These are phyloP conservation scores for Xestia sexstrigata DNA, from an alignment of 2,888 invertebrate species.

Conservation along the genomic window DNA sequence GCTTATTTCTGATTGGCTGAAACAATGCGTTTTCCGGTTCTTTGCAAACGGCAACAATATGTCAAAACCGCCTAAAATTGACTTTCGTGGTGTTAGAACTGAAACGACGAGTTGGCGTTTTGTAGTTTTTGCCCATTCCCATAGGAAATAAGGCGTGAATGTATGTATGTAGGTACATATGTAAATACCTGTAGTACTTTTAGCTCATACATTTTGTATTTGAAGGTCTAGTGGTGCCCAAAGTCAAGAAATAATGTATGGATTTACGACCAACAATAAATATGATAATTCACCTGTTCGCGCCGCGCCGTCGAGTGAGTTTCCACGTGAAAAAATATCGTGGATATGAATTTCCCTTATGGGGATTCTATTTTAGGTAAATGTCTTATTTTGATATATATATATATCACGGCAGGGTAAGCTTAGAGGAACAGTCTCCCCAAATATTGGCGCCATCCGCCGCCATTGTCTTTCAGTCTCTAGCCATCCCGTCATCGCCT, in stretches of 20 bases:
- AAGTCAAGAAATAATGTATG: slow-evolving; percentile 57
- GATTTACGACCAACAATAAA: slow-evolving; percentile 72
- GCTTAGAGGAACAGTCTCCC: too few relatives aligned
- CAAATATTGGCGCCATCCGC: too few relatives aligned
- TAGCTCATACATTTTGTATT: slow-evolving; percentile 40
- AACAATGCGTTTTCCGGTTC: too few relatives aligned
- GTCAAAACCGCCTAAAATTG: too few relatives aligned
- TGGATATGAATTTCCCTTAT: slow-evolving; percentile 69
- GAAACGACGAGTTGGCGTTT: too few relatives aligned
- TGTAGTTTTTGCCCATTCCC: not conserved
- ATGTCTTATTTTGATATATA: slow-evolving; percentile 56
- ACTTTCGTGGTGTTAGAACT: too few relatives aligned
- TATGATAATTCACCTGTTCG: slow-evolving; percentile 75
- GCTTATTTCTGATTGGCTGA: too few relatives aligned
- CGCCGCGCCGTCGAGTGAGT: slow-evolving; percentile 66
- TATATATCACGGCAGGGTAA: too few relatives aligned
- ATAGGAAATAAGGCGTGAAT: not conserved
- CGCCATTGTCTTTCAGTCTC: too few relatives aligned
- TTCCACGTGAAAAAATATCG: slow-evolving; percentile 67
- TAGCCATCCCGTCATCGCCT: too few relatives aligned
- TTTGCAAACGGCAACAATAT: too few relatives aligned
- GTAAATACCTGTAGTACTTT: slow-evolving; percentile 13
- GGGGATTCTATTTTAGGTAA: slow-evolving; percentile 63
- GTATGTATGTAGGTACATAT: not conserved
- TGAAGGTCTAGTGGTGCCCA: slow-evolving; percentile 19